Evolutionary conservation across 30 jellyfish, hydroid and myxozoan genomes (phyloP), one percentile per base, ranked within the genome.

Genomic region (Nemopilema nomurai): DNA sequence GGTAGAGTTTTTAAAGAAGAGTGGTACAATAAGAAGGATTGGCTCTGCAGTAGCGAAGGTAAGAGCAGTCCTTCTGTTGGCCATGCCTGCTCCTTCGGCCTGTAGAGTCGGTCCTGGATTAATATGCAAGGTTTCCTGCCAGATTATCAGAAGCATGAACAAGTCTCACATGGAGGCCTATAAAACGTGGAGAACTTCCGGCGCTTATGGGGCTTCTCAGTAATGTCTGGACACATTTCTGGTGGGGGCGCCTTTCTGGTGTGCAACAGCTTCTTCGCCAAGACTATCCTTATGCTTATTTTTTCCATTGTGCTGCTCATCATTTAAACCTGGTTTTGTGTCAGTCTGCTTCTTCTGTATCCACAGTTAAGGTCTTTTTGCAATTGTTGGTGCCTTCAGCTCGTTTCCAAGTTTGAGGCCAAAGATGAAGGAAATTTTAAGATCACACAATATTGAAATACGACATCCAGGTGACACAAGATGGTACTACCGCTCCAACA

Each of bases 301-400:
- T 57, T 51, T 62, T 73, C 64, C 88, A 65, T 26, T 79, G 89
- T 83, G 92, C 92, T 33, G 92, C 87, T 52, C 92, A 83, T 64
- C 70, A 69, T 4, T 52, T 84, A 62, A 84, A 63, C 26, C 76
- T 84, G 4, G 93, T 84, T n/a, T 49, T 74, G 62, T 84, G 93
- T 64, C 89, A 84, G 77, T 84, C 89, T 52, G 82, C 88, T 8
- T 72, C 88, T 16, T 29, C 80, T 18, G 73, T 84, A 9, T 31
- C 86, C 52, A n/a, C 32, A 0, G 91, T 83, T 25, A 83, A 69
- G 30, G 87, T 83, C 80, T 83, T 66, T 83, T 83, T 83, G 91
- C 91, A 26, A 83, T 69, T 57, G 87, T 83, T 31, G 49, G 91
- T 51, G 91, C 85, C 50, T 83, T 83, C 53, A 83, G 87, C 73